phyloP scores from a whole-genome alignment of 1,140 invertebrate genomes.

The Saccostrea echinata region DNA sequence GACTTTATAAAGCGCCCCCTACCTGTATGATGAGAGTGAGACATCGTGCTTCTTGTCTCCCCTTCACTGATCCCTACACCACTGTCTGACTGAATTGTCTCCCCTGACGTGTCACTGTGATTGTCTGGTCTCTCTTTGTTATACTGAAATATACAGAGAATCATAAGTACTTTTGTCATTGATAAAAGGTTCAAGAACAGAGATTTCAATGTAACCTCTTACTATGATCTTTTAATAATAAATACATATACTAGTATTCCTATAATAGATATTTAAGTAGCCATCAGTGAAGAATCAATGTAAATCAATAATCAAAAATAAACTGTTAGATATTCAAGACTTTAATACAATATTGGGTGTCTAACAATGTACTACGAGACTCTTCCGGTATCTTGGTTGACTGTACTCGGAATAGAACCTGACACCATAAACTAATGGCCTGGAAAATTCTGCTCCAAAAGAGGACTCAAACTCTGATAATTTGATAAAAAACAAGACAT shows the following conservation, averaged over 20 bases:
- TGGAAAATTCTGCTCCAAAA: conserved; percentile 22
- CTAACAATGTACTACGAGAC: background rate
- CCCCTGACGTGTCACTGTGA: conserved; percentile 66
- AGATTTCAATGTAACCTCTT: too few relatives aligned
- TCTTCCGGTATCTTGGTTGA: background rate
- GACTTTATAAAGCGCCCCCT: background rate
- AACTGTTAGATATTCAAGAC: conserved; percentile 9
- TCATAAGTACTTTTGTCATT: background rate
- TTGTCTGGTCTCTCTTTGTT: conserved; percentile 56
- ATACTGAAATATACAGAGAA: background rate
- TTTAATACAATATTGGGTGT: conserved; percentile 8
- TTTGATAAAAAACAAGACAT: background rate
- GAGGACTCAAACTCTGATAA: conserved; percentile 15
- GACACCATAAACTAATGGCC: conserved; percentile 9
- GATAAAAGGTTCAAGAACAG: too few relatives aligned
- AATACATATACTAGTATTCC: too few relatives aligned
- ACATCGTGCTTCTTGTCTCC: conserved; percentile 58
- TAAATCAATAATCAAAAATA: background rate
- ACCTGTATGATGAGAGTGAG: conserved; percentile 65
- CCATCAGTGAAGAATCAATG: background rate
- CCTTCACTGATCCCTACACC: conserved; percentile 62
- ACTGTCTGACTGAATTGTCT: conserved; percentile 61
- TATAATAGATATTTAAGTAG: background rate
- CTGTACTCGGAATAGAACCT: background rate
- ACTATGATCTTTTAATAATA: too few relatives aligned